Conservation (phyloP, 2,888 invertebrate species). For the Strigamia maritima region DNA sequence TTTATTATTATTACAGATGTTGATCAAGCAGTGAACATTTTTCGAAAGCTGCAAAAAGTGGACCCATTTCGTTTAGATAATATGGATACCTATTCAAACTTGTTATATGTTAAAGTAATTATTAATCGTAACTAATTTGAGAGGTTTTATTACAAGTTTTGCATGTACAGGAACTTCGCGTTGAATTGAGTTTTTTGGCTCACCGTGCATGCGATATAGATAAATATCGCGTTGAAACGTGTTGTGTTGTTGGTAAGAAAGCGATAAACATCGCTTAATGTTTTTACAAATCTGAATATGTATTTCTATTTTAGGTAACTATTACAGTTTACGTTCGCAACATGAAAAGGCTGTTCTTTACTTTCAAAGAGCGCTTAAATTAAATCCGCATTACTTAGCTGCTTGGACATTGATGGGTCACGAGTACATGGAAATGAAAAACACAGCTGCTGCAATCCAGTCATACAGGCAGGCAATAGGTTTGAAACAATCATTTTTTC, state of each 20-base stretch:
- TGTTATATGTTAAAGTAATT: constrained; percentile 76
- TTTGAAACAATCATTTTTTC: constrained; percentile 49
- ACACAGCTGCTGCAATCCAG: constrained; percentile 96
- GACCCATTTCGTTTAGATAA: constrained; percentile 94
- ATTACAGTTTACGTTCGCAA: constrained; percentile 90
- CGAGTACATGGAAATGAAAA: constrained; percentile 98
- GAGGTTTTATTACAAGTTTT: not conserved
- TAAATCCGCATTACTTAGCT: constrained; percentile 89
- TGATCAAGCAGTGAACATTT: constrained; percentile 79
- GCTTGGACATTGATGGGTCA: constrained; percentile 99
- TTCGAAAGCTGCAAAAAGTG: constrained; percentile 73
- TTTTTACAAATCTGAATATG: not conserved
- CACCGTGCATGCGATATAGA: constrained; percentile 91
- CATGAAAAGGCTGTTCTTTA: constrained; percentile 97
- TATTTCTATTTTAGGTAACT: constrained; percentile 72
- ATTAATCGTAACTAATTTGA: not conserved
- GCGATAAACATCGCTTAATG: too few species aligned
- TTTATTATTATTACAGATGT: constrained; percentile 64
- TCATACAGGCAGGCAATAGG: constrained; percentile 95
- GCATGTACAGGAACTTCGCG: constrained; percentile 66
- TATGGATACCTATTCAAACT: constrained; percentile 94
- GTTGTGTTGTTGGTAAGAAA: constrained; percentile 85
- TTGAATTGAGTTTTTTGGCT: constrained; percentile 87
- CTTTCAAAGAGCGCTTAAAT: constrained; percentile 87
- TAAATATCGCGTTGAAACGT: constrained; percentile 95